A percentile compares a stretch with the other conserved stretches of the same genome.
phyloP scores from a whole-genome alignment of 2,888 invertebrate genomes.

The Catocala nupta region DNA sequence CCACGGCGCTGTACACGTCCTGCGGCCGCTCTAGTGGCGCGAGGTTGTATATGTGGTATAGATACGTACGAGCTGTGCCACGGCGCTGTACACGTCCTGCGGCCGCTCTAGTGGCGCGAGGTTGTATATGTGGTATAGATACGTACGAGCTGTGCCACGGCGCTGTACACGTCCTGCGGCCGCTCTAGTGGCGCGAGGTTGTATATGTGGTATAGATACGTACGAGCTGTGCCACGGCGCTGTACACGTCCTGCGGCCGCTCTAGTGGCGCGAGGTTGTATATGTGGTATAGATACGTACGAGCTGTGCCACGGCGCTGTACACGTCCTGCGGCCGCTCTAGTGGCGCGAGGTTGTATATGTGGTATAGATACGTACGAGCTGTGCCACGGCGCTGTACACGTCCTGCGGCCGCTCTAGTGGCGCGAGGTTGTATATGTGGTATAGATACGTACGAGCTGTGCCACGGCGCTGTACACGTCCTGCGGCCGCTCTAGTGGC shows the following conservation, averaged over 20 bases:
- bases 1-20: constrained; percentile 98
- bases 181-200: constrained; percentile 91
- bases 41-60: constrained; percentile 92
- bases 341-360: constrained; percentile 91
- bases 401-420: constrained; percentile 93
- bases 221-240: constrained; percentile 93
- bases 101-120: constrained; percentile 91
- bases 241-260: constrained; percentile 97
- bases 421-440: constrained; percentile 92
- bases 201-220: constrained; percentile 87
- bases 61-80: constrained; percentile 90
- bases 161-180: constrained; percentile 98
- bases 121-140: constrained; percentile 90
- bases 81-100: constrained; percentile 97
- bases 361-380: constrained; percentile 91
- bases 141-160: constrained; percentile 92
- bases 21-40: constrained; percentile 91
- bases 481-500: constrained; percentile 92
- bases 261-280: constrained; percentile 91
- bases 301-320: constrained; percentile 94
- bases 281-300: constrained; percentile 89
- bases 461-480: constrained; percentile 97
- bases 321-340: constrained; percentile 95
- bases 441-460: constrained; percentile 89
- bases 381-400: constrained; percentile 95